A percentile compares a stretch with the other conserved stretches of the same genome.
Conservation (phyloP, 2,888 invertebrate species). For the Drosophila monieri region DNA sequence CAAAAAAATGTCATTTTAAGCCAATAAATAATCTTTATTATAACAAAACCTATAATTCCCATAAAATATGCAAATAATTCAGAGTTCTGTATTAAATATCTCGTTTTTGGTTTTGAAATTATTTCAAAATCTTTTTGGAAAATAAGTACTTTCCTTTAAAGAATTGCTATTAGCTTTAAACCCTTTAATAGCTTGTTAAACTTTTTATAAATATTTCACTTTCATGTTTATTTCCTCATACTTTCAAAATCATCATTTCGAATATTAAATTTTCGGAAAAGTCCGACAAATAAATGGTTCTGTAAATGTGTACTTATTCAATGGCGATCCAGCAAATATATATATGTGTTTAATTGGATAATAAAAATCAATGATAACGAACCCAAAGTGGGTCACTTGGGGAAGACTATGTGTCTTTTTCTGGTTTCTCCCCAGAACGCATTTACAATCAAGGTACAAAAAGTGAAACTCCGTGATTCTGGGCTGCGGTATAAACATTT, state of each 20-base stretch:
- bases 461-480: slow-evolving; percentile 63
- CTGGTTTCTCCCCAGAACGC: slow-evolving; percentile 33
- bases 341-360: slow-evolving; percentile 27
- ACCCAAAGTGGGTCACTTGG: slow-evolving; percentile 64
- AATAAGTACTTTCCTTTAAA: too few relatives aligned
- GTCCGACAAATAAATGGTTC: slow-evolving; percentile 6
- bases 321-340: slow-evolving; percentile 24
- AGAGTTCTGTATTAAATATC: too few relatives aligned
- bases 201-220: slow-evolving; percentile 13
- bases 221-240: slow-evolving; percentile 16
- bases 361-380: slow-evolving; percentile 52
- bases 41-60: too few relatives aligned
- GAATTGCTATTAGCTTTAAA: too few relatives aligned
- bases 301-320: slow-evolving; percentile 21
- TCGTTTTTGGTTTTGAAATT: too few relatives aligned
- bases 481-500: slow-evolving; percentile 53
- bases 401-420: slow-evolving; percentile 41
- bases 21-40: too few relatives aligned
- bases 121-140: too few relatives aligned
- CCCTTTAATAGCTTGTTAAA: too few relatives aligned
- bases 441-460: slow-evolving; percentile 39
- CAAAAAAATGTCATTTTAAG: too few relatives aligned
- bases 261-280: slow-evolving; percentile 6
- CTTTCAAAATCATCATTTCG: slow-evolving; percentile 9
- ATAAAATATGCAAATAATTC: too few relatives aligned